These are phyloP conservation scores for Slavum lentiscoides DNA, from an alignment of 2,888 invertebrate genomes.

Conservation along the genomic window DNA sequence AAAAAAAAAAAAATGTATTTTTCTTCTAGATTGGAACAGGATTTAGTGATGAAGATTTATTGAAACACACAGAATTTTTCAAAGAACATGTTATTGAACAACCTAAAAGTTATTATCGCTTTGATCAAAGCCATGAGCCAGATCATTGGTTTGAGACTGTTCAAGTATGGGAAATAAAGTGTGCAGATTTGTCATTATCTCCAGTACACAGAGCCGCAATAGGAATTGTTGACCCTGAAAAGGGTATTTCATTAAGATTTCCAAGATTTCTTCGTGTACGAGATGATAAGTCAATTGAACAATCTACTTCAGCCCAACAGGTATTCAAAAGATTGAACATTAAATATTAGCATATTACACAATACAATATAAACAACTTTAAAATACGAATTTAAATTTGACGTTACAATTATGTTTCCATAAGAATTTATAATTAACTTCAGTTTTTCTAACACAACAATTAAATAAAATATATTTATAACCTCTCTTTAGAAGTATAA, in stretches of 20 bases:
- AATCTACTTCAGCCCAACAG: slow-evolving; percentile 88
- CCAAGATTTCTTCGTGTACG: slow-evolving; percentile 88
- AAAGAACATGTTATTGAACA: slow-evolving; percentile 73
- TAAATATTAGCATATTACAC: background rate
- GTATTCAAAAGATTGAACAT: slow-evolving; percentile 58
- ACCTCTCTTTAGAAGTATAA: too few relatives aligned
- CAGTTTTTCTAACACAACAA: background rate
- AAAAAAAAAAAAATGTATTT: slow-evolving; percentile 11
- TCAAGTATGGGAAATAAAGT: slow-evolving; percentile 94
- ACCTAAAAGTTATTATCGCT: slow-evolving; percentile 81
- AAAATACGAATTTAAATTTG: background rate
- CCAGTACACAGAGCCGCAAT: slow-evolving; percentile 89
- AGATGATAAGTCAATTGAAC: slow-evolving; percentile 89
- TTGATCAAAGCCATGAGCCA: slow-evolving; percentile 72
- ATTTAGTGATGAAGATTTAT: slow-evolving; percentile 88
- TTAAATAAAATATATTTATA: too few relatives aligned
- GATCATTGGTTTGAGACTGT: slow-evolving; percentile 89
- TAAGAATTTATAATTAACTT: background rate
- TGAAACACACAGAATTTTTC: slow-evolving; percentile 74
- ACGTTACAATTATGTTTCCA: background rate
- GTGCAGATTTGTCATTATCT: slow-evolving; percentile 95
- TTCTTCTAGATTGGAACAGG: slow-evolving; percentile 80
- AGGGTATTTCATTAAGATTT: slow-evolving; percentile 93
- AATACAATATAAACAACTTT: background rate
- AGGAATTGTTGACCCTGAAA: slow-evolving; percentile 84